Conservation (phyloP, 2,797 vertebrate genomes). For the Cirrhinus molitorella region DNA sequence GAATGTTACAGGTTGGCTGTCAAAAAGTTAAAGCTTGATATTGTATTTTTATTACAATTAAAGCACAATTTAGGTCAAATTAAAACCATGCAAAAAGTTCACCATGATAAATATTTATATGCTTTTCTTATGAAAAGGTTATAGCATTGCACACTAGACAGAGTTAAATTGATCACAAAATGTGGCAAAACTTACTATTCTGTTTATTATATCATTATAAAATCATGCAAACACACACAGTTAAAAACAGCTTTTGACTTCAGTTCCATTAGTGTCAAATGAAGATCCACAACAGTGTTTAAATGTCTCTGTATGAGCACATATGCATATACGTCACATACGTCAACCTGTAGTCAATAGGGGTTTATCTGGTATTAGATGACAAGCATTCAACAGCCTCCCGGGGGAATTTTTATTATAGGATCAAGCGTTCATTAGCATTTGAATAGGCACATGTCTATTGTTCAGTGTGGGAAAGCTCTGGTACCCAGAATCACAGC, state of each 20-base stretch:
- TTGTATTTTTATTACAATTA: neutral
- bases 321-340: neutral
- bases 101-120: neutral
- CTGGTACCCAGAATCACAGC: conserved; percentile 60
- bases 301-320: neutral
- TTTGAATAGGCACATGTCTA: conserved; percentile 61
- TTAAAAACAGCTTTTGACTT: neutral
- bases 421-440: conserved; percentile 47
- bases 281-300: neutral
- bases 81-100: neutral
- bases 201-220: neutral
- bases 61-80: neutral
- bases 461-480: conserved; percentile 67
- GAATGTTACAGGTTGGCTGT: neutral
- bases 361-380: conserved; percentile 40
- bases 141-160: neutral
- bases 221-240: neutral
- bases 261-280: neutral
- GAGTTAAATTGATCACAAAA: neutral
- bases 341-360: neutral
- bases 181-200: neutral
- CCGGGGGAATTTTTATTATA: conserved; percentile 27
- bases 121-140: neutral
- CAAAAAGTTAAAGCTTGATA: neutral
- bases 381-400: conserved; percentile 39